Base-by-base conservation (phyloP, 2,113 vertebrate species). In the Herpetotheres cachinnans region DNA sequence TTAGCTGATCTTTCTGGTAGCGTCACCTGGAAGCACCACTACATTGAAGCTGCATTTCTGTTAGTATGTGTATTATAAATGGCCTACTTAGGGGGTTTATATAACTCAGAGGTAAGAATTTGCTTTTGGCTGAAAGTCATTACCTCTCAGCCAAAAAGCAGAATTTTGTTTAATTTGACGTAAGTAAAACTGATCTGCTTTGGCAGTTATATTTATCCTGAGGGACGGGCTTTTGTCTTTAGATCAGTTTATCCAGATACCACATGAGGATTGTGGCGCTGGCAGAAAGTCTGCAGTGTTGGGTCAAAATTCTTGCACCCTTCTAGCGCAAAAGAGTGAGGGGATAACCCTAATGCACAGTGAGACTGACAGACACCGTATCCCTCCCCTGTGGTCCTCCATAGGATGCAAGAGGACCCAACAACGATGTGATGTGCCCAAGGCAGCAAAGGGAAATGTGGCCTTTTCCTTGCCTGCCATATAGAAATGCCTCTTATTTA, bases 41-140 rank as follows among this genome's bases (percentile, higher is more conserved):
- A 32, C 42, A 29, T 15, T 66, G 91, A 84, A 91, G 19, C 69
- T 4, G 7, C 29, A 44, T 15, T 66, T 61, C 77, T 73, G 49
- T 80, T 65, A 94, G 30, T 61, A 61, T 96, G 61, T 84, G 65
- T 62, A 65, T 89, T 87, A 54, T 42, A 89, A 96, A 79, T 1
- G 12, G 54, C 73, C 77, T 79, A 7, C 62, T 85, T 94, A 82
- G 72, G 15, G 34, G 46, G 25, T 80, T 97, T 96, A 73, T 76
- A 20, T 87, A 94, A 96, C 84, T 85, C 66, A 50, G 73, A 82
- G 70, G 93, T 91, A 95, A 90, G 95, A 93, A 96, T 95, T 95
- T 94, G 81, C 36, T 87, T 93, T 84, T 95, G 93, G 81, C 86
- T 94, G 81, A 82, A 79, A 95, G 77, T 61, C 67, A 54, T 87